phyloP scores from a whole-genome alignment of 2,113 vertebrate genomes.

The Castor canadensis region DNA sequence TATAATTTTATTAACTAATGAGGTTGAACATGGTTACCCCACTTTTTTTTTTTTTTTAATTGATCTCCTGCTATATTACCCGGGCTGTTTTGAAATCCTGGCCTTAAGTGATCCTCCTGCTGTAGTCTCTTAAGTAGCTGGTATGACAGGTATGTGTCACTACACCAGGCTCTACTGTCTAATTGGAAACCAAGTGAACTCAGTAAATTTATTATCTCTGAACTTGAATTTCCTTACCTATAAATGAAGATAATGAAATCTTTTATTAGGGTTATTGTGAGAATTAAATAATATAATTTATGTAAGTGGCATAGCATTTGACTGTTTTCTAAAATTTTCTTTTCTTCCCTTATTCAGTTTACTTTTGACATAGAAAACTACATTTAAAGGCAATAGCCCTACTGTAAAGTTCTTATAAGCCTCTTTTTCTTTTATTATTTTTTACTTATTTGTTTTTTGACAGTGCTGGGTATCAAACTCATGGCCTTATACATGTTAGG shows the following conservation, averaged over 20 bases:
- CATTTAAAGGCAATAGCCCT: conserved; percentile 9
- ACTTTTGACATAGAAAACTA: conserved; percentile 30
- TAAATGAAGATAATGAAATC: conserved; percentile 11
- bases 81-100: not conserved
- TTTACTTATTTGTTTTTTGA: too few relatives aligned
- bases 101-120: not conserved
- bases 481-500: not conserved
- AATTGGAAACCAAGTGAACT: not conserved
- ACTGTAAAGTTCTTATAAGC: not conserved
- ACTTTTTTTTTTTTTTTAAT: too few relatives aligned
- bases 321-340: conserved; percentile 14
- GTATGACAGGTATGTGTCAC: too few relatives aligned
- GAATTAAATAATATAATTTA: not conserved
- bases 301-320: not conserved
- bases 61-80: too few relatives aligned
- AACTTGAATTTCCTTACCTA: conserved; percentile 13
- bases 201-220: not conserved
- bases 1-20: too few relatives aligned
- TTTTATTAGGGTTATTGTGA: not conserved
- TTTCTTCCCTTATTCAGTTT: not conserved
- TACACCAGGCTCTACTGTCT: not conserved
- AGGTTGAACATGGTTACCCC: too few relatives aligned
- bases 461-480: not conserved
- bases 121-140: not conserved
- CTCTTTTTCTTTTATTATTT: not conserved